Conservation (phyloP, 2,113 vertebrate genomes). For the Silurus glanis region DNA sequence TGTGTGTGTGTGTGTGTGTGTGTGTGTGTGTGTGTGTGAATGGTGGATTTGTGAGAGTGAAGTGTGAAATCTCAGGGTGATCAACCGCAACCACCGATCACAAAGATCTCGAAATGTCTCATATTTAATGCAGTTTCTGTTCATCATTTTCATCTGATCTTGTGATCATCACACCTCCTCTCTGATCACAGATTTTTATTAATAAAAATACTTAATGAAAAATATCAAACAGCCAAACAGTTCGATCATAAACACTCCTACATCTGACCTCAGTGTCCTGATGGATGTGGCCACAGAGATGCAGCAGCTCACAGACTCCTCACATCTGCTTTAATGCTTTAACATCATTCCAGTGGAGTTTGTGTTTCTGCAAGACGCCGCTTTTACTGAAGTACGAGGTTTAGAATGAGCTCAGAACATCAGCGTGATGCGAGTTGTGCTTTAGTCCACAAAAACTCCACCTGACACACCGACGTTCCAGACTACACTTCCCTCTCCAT, state of each 20-base stretch:
- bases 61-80: conserved; percentile 23
- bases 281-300: too few relatives aligned
- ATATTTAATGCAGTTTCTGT: neutral
- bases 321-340: neutral
- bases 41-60: neutral
- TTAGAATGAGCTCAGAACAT: too few relatives aligned
- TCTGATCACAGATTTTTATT: conserved; percentile 4
- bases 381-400: too few relatives aligned
- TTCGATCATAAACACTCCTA: neutral
- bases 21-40: neutral
- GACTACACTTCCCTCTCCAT: too few relatives aligned
- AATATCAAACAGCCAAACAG: neutral
- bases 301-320: neutral
- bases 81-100: neutral
- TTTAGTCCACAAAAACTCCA: neutral
- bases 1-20: neutral
- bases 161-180: neutral
- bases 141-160: neutral
- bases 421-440: neutral
- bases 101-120: neutral
- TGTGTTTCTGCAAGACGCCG: too few relatives aligned
- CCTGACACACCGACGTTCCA: neutral
- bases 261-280: neutral
- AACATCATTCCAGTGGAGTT: neutral
- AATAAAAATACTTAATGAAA: neutral